Percentiles rank a stretch among this genome's conserved stretches.
These are phyloP conservation scores for Oryzias dopingdopingensis DNA, from an alignment of 2,797 vertebrate genomes.

Conservation along the genomic window DNA sequence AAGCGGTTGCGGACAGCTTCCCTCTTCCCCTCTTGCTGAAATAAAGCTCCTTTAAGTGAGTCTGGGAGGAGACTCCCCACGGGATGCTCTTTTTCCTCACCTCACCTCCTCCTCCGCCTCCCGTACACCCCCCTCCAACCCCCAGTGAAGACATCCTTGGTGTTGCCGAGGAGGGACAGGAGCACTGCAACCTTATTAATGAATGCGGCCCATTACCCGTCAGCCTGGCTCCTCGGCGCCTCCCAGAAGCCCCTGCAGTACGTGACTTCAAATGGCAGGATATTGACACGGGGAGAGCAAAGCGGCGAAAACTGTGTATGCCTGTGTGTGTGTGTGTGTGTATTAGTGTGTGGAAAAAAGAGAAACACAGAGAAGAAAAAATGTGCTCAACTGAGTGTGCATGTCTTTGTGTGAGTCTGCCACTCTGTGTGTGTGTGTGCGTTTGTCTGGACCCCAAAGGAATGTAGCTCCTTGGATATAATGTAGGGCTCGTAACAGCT, in stretches of 20 bases:
- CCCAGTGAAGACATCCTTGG: slow-evolving; percentile 88
- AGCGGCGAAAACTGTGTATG: slow-evolving; percentile 68
- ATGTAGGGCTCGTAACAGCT: slow-evolving; percentile 99
- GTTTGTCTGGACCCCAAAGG: slow-evolving; percentile 88
- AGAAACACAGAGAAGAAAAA: slow-evolving; percentile 63
- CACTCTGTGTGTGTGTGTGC: slow-evolving; percentile 42
- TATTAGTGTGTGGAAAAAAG: slow-evolving; percentile 56
- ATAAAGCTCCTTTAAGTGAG: slow-evolving; percentile 98
- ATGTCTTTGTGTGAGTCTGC: slow-evolving; percentile 62
- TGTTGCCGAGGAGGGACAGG: slow-evolving; percentile 94
- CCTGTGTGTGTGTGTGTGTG: slow-evolving; percentile 33
- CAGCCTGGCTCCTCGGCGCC: slow-evolving; percentile 95
- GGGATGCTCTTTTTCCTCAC: slow-evolving; percentile 57
- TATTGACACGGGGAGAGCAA: slow-evolving; percentile 98
- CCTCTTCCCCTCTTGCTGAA: slow-evolving; percentile 89
- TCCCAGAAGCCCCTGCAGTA: slow-evolving; percentile 98
- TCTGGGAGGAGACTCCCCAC: slow-evolving; percentile 81
- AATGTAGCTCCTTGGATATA: slow-evolving; percentile 99
- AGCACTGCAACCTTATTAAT: slow-evolving; percentile 98
- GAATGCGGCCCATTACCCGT: slow-evolving; percentile 99
- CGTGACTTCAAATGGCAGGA: slow-evolving; percentile 99
- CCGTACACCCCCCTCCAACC: slow-evolving; percentile 57
- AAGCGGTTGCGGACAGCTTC: slow-evolving; percentile 62
- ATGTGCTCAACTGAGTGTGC: slow-evolving; percentile 71
- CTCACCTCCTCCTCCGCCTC: slow-evolving; percentile 54